Evolutionary conservation across 2,888 invertebrate genomes (phyloP).

Genomic region (Brenthis daphne): DNA sequence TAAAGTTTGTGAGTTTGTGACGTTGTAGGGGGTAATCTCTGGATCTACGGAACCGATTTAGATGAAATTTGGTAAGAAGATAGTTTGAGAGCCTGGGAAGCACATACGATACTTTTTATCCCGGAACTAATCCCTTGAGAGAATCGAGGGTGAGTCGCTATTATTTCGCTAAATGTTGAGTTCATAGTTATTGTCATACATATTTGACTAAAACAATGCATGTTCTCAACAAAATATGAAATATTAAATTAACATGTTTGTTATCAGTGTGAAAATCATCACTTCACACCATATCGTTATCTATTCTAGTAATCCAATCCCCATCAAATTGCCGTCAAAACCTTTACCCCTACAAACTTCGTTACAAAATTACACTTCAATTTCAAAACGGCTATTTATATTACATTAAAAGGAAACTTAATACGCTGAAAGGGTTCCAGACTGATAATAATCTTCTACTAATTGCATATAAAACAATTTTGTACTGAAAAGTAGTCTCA

Average conservation of each 20-base stretch:
- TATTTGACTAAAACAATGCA: too few species aligned
- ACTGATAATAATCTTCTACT: conserved; percentile 33
- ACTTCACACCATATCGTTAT: conserved; percentile 26
- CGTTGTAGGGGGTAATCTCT: too few species aligned
- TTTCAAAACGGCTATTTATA: conserved; percentile 36
- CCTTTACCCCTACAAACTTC: conserved; percentile 33
- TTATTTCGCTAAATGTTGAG: too few species aligned
- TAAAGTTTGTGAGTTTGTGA: too few species aligned
- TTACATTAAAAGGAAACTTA: conserved; percentile 37
- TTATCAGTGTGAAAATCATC: conserved; percentile 1
- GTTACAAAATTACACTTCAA: conserved; percentile 40
- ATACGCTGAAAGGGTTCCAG: conserved; percentile 42
- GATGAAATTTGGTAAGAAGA: too few species aligned
- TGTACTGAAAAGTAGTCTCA: conserved; percentile 19
- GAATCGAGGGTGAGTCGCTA: too few species aligned
- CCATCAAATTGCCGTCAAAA: conserved; percentile 32
- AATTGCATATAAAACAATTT: conserved; percentile 19
- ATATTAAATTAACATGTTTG: background rate
- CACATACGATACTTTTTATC: too few species aligned
- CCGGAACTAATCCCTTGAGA: too few species aligned
- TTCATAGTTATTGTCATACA: too few species aligned
- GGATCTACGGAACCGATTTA: too few species aligned
- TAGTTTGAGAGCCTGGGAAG: too few species aligned
- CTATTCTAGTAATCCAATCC: conserved; percentile 36
- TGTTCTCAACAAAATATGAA: too few species aligned